Evolutionary conservation across 2,113 vertebrate genomes (phyloP), one percentile per base, ranked within the genome.

Genomic region (Cnemophilus loriae): DNA sequence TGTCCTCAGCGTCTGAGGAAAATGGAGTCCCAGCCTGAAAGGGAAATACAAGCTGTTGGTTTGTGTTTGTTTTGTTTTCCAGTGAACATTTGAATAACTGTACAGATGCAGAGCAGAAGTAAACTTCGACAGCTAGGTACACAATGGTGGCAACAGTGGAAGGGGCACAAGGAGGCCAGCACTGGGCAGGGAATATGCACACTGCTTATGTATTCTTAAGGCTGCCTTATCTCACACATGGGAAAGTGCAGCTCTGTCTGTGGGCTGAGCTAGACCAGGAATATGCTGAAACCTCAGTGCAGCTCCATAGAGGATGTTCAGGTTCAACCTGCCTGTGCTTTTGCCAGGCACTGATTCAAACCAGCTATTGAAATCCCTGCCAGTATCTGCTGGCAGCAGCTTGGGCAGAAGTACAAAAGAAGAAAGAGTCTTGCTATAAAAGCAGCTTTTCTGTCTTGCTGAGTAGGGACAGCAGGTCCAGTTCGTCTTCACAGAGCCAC

Each of bases 321-420:
- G 61, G 39, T 77, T 91, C 70, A 90, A 91, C 81, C 74, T 96
- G 84, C 47, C 59, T 71, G 52, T 71, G 49, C 37, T 64, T 91
- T 81, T 15, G 1, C 74, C 69, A 84, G 60, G 39, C 56, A 47
- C 49, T 28, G 22, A 86, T 57, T 93, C 68, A 88, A 90, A 92
- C 41, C 76, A 84, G 68, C 76, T 84, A 69, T 35, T 94, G 93
- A 94, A 94, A 87, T 87, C 60, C 59, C 44, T 95, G 93, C 69
- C 81, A 91, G 27, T 67, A 78, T 89, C 87, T 84, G n/a, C 86
- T 83, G 50, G 71, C 93, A 92, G 76, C 59, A 56, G 76, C 86
- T 81, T 89, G 77, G 55, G 56, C 47, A 91, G 84, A 89, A 84
- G 33, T 35, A 91, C 60, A 89, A 84, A 94, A 76, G 76, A 81